Percentiles rank a stretch among this genome's conserved stretches.
phyloP scores from a whole-genome alignment of 2,797 vertebrate species.

The Hybognathus amarus region DNA sequence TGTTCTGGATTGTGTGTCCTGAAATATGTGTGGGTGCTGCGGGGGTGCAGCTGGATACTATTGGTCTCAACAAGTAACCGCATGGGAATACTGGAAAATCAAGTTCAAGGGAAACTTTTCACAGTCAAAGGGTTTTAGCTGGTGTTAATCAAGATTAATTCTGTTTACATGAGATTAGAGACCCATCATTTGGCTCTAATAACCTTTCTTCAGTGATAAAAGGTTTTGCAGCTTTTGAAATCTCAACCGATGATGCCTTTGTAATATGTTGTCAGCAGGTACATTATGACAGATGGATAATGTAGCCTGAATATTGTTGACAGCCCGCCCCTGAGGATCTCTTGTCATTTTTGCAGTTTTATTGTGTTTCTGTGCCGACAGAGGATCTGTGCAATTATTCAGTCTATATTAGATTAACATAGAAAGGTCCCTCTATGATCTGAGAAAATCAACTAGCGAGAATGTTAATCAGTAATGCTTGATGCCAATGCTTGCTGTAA shows the following conservation, averaged over 20 bases:
- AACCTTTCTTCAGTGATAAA: not conserved
- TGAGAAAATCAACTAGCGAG: not conserved
- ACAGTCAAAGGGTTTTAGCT: not conserved
- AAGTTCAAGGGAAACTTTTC: not conserved
- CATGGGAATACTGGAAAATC: not conserved
- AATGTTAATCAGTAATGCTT: not conserved
- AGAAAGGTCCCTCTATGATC: too few relatives aligned
- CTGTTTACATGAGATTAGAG: not conserved
- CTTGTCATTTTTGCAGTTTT: not conserved
- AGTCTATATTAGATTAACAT: conserved; percentile 14
- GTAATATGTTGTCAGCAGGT: not conserved
- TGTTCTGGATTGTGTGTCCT: too few relatives aligned
- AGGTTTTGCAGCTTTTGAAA: not conserved
- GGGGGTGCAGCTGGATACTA: too few relatives aligned
- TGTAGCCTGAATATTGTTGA: not conserved
- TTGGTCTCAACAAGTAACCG: not conserved
- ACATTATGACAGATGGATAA: not conserved
- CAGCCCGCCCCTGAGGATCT: not conserved
- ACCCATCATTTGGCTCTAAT: conserved; percentile 1
- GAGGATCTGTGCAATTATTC: not conserved
- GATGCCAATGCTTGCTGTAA: not conserved
- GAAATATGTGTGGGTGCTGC: too few relatives aligned
- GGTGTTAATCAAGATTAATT: conserved; percentile 5
- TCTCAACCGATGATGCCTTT: not conserved
- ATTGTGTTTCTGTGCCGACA: not conserved